phyloP scores from a whole-genome alignment of 2,797 vertebrate species.

The Brachymystax lenok region DNA sequence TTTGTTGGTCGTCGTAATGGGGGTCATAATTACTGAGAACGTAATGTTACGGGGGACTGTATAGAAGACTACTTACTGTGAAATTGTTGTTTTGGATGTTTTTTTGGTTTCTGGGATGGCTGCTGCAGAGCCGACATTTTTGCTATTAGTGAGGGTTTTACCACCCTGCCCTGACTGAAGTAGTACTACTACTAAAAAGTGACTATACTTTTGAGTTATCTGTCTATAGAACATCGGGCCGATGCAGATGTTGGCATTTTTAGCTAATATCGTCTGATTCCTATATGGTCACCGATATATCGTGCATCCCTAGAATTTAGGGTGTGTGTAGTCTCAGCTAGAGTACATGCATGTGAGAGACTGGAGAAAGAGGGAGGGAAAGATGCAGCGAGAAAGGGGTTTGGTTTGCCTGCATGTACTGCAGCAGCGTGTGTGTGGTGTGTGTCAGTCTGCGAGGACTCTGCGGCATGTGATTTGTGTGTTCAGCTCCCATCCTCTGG shows the following conservation, averaged over 20 bases:
- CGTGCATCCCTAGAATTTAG: no score
- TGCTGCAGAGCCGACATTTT: constrained; percentile 1
- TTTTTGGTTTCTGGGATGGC: constrained; percentile 17
- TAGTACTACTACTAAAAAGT: no score
- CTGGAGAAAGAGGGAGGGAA: background rate
- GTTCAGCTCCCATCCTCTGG: constrained; percentile 45
- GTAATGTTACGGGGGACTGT: constrained; percentile 2
- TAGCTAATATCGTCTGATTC: no score
- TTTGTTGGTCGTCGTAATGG: constrained; percentile 15
- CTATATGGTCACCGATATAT: no score
- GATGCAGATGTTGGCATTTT: no score
- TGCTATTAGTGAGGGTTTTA: constrained; percentile 25
- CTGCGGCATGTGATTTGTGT: constrained; percentile 56
- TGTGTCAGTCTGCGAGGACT: constrained; percentile 31
- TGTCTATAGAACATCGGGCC: no score
- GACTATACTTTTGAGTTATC: no score
- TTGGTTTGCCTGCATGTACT: no score
- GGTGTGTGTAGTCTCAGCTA: no score
- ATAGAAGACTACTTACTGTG: constrained; percentile 21
- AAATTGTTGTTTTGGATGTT: constrained; percentile 22
- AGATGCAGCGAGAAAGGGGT: background rate
- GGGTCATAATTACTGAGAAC: constrained; percentile 17
- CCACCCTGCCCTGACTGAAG: constrained; percentile 16
- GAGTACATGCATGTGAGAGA: background rate
- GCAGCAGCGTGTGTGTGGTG: constrained; percentile 4